Base-by-base conservation (phyloP, 2,888 invertebrate species). In the Steinernema carpocapsae region DNA sequence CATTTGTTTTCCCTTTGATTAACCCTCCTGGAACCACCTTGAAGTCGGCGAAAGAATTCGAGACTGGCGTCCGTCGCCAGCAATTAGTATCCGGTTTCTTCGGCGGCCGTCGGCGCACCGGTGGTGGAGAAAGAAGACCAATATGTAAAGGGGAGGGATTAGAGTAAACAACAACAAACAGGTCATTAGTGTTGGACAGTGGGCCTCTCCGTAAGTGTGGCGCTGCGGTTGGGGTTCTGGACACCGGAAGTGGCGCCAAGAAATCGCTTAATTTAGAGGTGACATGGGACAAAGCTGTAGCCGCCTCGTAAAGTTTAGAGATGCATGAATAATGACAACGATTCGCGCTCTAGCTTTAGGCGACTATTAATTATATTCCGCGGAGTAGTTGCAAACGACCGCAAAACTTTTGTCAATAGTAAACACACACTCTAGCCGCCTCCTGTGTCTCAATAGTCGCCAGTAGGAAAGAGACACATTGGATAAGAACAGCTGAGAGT, bases 401-500 rank as follows among this genome's bases (percentile, higher is more conserved):
- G 32, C 64, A 32, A 32, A 64, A 64, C 64, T 64, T 24, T 52
- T 64, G 64, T 64, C 64, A 64, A 64, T 64, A 64, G 32, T 64
- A 64, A 64, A 64, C 64, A 56, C 56, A 56, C 24, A 56, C 17
- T 64, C 22, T 7, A 19, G 56, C 24, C 56, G 64, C 22, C 12
- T n/a, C 19, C 52, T 48, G 64, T 32, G 52, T 24, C 52, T 52
- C 52, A 52, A 52, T 52, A 52, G 24, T 52, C 52, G 24, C 52
- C 22, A 52, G 7, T 24, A 22, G 52, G 24, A 1, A 37, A 64
- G 64, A 64, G 17, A 64, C 29, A 64, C 32, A 26, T n/a, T 24
- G n/a, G 64, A 64, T 17, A 64, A 64, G 56, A 64, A 64, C 64
- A 64, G 64, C 64, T 64, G 64, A 64, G 64, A 64, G 17, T 64